Evolutionary conservation across 1,140 invertebrate genomes (phyloP), one percentile per base, ranked within the genome.

Genomic region (Nephila pilipes): DNA sequence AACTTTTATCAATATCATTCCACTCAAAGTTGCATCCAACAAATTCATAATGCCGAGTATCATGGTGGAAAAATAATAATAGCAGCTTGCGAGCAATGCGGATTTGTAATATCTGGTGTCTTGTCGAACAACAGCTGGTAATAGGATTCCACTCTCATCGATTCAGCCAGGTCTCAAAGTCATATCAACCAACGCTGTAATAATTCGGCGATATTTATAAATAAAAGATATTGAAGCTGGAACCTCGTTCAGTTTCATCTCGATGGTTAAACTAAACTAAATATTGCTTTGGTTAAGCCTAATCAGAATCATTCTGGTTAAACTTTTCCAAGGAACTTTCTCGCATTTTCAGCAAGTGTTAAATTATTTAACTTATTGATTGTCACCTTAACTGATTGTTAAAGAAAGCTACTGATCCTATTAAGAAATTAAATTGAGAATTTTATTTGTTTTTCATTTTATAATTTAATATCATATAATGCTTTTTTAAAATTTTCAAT

Each of bases 91-190:
- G 18, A 16, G 14, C 16, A 20, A 18, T 75, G 69, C 5, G 69
- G 69, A 75, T 75, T 75, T 29, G 29, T 75, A 75, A 75, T 75
- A 75, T 75, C 69, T 75, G 32, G 65, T 25, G 69, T 75, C 69
- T 75, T 75, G 69, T 75, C 69, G 32, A 36, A 6, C 32, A 75
- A 75, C 69, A 75, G 69, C 69, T 75, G 69, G 69, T 75, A 75
- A 75, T 36, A 75, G 5, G 69, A 75, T 32, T 32, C 69, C 25
- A 18, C 14, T 75, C 32, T 1, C 12, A 75, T 75, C 69, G 69
- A 75, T 75, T 29, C 18, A 18, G 14, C 69, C 29, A 5, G 29
- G 58, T 60, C 58, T 60, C 22, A 18, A 20, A 60, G 58, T 60
- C 58, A 60, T 14, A 60, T 60, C 22, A 18, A 22, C 58, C 22